These are phyloP conservation scores for Xylocopa sonorina DNA, from an alignment of 1,140 invertebrate genomes.

Conservation along the genomic window DNA sequence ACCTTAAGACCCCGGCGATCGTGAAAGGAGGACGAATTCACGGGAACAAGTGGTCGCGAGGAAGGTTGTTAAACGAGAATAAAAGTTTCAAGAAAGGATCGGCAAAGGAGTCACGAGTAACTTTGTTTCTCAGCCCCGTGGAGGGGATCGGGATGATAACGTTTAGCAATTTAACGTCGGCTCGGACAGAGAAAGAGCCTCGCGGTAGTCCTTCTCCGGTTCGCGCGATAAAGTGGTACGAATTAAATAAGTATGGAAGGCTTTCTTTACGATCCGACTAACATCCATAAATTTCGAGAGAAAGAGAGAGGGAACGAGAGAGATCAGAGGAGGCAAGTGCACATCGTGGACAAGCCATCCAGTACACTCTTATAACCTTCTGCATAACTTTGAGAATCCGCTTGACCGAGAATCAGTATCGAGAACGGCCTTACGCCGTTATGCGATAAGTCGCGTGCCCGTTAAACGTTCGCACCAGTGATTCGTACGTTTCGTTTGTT, in stretches of 20 bases:
- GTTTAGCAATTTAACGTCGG: slow-evolving; percentile 48
- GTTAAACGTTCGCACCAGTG: slow-evolving; percentile 72
- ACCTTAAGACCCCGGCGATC: slow-evolving; percentile 10
- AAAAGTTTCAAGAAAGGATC: background rate
- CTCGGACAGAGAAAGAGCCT: slow-evolving; percentile 2
- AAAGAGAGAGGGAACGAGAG: too few species aligned
- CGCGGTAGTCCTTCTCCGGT: background rate
- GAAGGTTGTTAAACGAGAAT: slow-evolving; percentile 6
- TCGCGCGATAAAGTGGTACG: slow-evolving; percentile 60
- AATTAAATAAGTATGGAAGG: slow-evolving; percentile 64
- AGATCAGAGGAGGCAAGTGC: slow-evolving; percentile 68
- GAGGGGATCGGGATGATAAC: slow-evolving; percentile 27
- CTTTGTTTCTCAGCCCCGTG: slow-evolving; percentile 11
- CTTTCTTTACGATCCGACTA: slow-evolving; percentile 56
- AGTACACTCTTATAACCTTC: slow-evolving; percentile 76
- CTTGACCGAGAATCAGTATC: slow-evolving; percentile 81
- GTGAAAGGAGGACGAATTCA: slow-evolving; percentile 22
- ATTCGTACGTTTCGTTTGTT: slow-evolving; percentile 51
- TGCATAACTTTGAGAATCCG: slow-evolving; percentile 78
- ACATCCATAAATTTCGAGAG: slow-evolving; percentile 74
- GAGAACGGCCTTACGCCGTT: slow-evolving; percentile 80
- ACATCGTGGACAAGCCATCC: slow-evolving; percentile 67
- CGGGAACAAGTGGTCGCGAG: slow-evolving; percentile 14
- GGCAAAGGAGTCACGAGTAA: slow-evolving; percentile 5
- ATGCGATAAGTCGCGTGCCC: slow-evolving; percentile 80